A percentile compares a stretch with the other conserved stretches of the same genome.
phyloP scores from a whole-genome alignment of 2,888 invertebrate species.

The Coenonympha glycerion region DNA sequence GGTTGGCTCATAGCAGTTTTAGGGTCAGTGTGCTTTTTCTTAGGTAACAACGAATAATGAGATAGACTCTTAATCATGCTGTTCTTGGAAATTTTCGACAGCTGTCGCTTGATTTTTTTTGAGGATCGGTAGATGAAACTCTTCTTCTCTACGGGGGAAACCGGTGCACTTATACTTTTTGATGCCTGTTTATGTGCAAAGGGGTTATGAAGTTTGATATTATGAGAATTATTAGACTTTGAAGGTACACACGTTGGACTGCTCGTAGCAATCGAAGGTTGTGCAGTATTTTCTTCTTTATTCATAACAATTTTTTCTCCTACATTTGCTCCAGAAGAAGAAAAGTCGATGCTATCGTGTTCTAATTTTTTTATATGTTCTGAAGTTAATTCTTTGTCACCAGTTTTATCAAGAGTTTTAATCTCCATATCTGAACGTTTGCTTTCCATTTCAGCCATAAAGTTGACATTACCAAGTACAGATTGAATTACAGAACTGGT shows the following conservation, averaged over 20 bases:
- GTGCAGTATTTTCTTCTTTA: constrained; percentile 9
- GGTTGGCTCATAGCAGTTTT: constrained; percentile 56
- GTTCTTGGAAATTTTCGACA: constrained; percentile 62
- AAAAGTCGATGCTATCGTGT: constrained; percentile 2
- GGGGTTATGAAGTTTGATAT: constrained; percentile 64
- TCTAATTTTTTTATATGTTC: constrained; percentile 12
- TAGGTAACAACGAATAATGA: constrained; percentile 60
- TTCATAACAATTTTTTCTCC: constrained; percentile 1
- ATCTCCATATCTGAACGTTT: constrained; percentile 46
- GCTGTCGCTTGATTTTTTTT: constrained; percentile 55
- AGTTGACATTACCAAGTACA: constrained; percentile 56
- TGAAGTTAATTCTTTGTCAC: constrained; percentile 17
- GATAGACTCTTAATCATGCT: constrained; percentile 70
- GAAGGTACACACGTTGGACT: constrained; percentile 46
- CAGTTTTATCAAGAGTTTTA: constrained; percentile 31
- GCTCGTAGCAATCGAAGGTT: constrained; percentile 17
- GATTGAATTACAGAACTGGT: constrained; percentile 76
- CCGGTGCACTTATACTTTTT: constrained; percentile 64
- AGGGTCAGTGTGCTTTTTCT: constrained; percentile 51
- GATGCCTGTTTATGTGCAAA: constrained; percentile 58
- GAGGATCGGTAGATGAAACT: constrained; percentile 67
- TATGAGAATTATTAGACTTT: constrained; percentile 46
- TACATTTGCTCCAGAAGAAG: constrained; percentile 12
- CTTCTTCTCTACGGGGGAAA: constrained; percentile 62
- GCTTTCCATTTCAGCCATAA: constrained; percentile 54